Percentiles rank a stretch among this genome's conserved stretches.
phyloP scores from a whole-genome alignment of 1,140 invertebrate species.

The Panulirus ornatus region DNA sequence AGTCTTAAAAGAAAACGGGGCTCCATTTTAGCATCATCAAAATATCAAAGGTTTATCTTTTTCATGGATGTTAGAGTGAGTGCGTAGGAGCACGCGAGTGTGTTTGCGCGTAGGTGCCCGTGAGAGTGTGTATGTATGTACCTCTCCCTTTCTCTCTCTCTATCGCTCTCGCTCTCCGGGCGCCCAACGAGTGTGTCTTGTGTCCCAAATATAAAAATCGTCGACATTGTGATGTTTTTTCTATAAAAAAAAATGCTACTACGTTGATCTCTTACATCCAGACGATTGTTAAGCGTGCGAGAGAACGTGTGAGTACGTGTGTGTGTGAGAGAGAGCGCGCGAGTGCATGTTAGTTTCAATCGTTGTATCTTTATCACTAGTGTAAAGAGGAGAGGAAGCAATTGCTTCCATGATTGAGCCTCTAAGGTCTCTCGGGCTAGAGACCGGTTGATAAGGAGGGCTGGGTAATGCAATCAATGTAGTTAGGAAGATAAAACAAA shows the following conservation, averaged over 20 bases:
- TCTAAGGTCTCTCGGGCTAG: constrained; percentile 18
- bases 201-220: constrained; percentile 12
- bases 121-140: background rate
- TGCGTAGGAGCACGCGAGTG: constrained; percentile 31
- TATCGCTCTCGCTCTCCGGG: too few species aligned
- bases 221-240: constrained; percentile 53
- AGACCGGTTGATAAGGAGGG: constrained; percentile 41
- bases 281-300: constrained; percentile 50
- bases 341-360: constrained; percentile 4
- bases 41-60: constrained; percentile 60
- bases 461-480: constrained; percentile 65
- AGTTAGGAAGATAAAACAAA: background rate
- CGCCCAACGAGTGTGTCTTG: too few species aligned
- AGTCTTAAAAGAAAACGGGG: constrained; percentile 22
- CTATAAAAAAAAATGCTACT: constrained; percentile 42
- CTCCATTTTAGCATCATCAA: constrained; percentile 47
- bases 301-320: constrained; percentile 29
- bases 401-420: constrained; percentile 14
- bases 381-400: background rate
- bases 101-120: background rate
- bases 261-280: constrained; percentile 30
- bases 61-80: constrained; percentile 50
- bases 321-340: background rate
- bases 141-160: too few species aligned
- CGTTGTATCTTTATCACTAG: constrained; percentile 33